Conservation (phyloP, 2,113 vertebrate species). For the Cercopithecus mona region DNA sequence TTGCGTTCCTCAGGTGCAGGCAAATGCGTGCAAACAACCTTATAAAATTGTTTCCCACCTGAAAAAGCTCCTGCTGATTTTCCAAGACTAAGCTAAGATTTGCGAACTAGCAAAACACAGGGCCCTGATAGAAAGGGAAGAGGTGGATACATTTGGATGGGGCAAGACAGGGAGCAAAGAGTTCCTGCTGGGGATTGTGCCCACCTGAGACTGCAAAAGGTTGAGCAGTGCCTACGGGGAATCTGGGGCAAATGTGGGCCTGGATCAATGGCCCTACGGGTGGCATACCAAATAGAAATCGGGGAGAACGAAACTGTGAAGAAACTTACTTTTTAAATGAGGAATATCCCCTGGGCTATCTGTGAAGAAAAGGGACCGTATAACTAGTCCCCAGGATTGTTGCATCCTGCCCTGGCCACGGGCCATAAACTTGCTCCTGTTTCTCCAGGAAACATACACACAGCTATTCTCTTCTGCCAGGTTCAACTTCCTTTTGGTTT, state of each 20-base stretch:
- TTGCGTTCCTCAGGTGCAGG: not conserved
- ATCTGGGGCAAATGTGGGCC: no score
- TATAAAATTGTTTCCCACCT: not conserved
- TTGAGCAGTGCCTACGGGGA: rapidly evolving
- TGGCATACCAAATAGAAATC: rapidly evolving
- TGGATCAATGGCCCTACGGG: not conserved
- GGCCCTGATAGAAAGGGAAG: no score
- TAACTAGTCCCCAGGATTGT: no score
- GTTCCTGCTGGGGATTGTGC: not conserved
- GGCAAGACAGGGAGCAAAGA: not conserved
- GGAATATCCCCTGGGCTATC: no score
- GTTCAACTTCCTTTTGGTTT: not conserved
- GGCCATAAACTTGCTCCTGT: not conserved
- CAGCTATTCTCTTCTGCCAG: not conserved
- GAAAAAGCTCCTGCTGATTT: not conserved
- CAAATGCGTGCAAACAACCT: not conserved
- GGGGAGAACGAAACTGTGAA: not conserved
- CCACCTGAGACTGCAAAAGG: not conserved
- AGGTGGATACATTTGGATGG: not conserved
- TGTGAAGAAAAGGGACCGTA: not conserved
- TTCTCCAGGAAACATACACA: not conserved
- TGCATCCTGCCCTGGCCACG: not conserved
- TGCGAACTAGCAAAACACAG: not conserved
- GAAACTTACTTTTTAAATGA: not conserved
- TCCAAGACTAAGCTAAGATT: not conserved